Conservation (phyloP, 2,797 vertebrate species). For the Poeciliopsis gracilis region DNA sequence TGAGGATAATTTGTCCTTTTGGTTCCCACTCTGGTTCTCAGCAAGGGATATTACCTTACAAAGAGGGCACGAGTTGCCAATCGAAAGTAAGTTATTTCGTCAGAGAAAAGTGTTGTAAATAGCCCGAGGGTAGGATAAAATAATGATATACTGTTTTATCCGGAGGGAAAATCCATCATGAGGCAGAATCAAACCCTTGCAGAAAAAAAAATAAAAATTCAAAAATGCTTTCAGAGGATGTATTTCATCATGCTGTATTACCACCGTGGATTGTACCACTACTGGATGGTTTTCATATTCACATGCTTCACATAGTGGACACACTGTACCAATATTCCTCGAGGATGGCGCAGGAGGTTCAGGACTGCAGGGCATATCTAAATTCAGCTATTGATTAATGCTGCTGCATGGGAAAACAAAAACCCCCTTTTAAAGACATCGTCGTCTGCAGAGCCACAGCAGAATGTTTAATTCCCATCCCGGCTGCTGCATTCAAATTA, state of each 20-base stretch:
- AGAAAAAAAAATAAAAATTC: constrained; percentile 52
- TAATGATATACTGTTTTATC: constrained; percentile 74
- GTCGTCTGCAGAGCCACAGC: constrained; percentile 59
- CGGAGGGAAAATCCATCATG: constrained; percentile 64
- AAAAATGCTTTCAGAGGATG: constrained; percentile 71
- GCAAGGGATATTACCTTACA: constrained; percentile 74
- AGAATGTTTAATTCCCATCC: constrained; percentile 69
- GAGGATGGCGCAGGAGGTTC: constrained; percentile 39
- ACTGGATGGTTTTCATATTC: constrained; percentile 63
- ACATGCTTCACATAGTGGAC: constrained; percentile 39
- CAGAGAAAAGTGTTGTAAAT: constrained; percentile 78
- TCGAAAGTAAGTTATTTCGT: constrained; percentile 77
- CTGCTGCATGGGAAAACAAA: constrained; percentile 47
- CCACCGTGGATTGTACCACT: constrained; percentile 52
- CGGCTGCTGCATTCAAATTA: constrained; percentile 79
- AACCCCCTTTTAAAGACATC: constrained; percentile 61
- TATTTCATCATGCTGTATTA: constrained; percentile 72
- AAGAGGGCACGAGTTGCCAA: constrained; percentile 71
- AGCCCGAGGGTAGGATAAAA: constrained; percentile 76
- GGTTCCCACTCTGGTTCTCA: constrained; percentile 67
- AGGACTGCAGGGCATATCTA: constrained; percentile 65
- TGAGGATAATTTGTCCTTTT: constrained; percentile 73
- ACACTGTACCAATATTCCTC: constrained; percentile 46
- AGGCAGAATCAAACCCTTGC: constrained; percentile 69
- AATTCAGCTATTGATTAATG: constrained; percentile 77